Evolutionary conservation across 64 coral and sea anemone genomes (phyloP).

Genomic region (Pachyseris speciosa): DNA sequence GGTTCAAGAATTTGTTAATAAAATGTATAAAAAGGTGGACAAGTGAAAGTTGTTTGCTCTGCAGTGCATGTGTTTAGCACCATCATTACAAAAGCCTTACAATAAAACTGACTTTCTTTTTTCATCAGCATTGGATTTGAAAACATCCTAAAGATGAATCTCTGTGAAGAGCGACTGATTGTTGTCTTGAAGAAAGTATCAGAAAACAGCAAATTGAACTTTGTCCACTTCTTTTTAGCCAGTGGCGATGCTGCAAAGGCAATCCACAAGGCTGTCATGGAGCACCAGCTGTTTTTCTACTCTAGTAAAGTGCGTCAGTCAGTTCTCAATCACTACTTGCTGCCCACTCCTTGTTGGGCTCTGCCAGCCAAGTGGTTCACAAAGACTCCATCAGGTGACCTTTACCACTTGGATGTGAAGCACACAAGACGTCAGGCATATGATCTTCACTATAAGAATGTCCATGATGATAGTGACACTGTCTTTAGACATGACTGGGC

Average conservation of each 20-base stretch:
- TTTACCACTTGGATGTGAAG: constrained; percentile 96
- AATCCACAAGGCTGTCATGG: constrained; percentile 97
- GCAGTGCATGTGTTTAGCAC: too few species aligned
- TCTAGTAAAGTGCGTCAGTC: constrained; percentile 91
- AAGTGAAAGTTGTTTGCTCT: too few species aligned
- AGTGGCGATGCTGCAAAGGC: constrained; percentile 92
- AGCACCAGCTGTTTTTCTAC: constrained; percentile 96
- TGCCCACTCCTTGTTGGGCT: constrained; percentile 96
- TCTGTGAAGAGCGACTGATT: constrained; percentile 97
- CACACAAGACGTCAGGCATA: constrained; percentile 94
- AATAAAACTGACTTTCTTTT: background rate
- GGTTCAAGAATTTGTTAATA: too few species aligned
- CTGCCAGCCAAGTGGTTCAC: constrained; percentile 97
- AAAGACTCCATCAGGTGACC: constrained; percentile 77
- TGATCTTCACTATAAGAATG: constrained; percentile 87
- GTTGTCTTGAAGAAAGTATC: constrained; percentile 89
- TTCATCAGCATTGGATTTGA: constrained; percentile 91
- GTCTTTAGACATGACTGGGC: constrained; percentile 72
- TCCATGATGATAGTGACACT: constrained; percentile 18
- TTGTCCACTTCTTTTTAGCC: constrained; percentile 94
- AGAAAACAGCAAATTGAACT: constrained; percentile 83
- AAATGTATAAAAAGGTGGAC: too few species aligned
- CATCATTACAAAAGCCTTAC: background rate
- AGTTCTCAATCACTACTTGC: constrained; percentile 93
- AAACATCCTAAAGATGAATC: constrained; percentile 94